Evolutionary conservation across 2,797 vertebrate species (phyloP).

Genomic region (Coreius guichenoti): DNA sequence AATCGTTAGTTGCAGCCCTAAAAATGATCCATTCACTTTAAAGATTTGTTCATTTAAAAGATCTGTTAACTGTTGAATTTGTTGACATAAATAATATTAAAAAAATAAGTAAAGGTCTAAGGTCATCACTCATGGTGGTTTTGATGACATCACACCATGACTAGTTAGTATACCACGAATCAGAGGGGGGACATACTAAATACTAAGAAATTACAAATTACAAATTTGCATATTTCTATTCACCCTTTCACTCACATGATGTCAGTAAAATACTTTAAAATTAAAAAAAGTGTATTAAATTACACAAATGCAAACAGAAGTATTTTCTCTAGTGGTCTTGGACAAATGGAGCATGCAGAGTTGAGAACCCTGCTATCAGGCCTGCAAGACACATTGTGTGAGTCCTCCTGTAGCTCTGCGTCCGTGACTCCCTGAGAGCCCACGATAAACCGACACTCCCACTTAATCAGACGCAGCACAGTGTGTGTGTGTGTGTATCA

Average conservation of each 20-base stretch:
- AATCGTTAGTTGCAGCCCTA: too few relatives aligned
- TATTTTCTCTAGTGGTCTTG: neutral
- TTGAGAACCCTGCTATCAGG: conserved; percentile 60
- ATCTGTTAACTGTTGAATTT: neutral
- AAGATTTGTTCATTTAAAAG: neutral
- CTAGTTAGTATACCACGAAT: neutral
- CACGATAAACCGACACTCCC: conserved; percentile 74
- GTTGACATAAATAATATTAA: neutral
- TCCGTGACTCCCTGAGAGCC: conserved; percentile 58
- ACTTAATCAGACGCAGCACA: conserved; percentile 32
- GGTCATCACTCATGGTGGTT: neutral
- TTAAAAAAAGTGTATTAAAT: neutral
- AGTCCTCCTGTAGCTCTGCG: conserved; percentile 60
- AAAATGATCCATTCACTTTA: neutral
- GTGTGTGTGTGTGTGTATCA: conserved; percentile 7
- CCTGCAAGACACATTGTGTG: conserved; percentile 44
- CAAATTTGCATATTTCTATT: neutral
- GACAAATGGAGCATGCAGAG: conserved; percentile 19
- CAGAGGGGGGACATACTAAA: neutral
- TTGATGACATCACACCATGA: neutral
- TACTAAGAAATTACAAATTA: neutral
- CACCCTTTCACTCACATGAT: neutral
- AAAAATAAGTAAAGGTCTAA: neutral
- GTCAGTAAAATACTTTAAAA: neutral
- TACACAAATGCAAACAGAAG: neutral